phyloP scores from a whole-genome alignment of 2,113 vertebrate genomes.

The Butastur rufipennis region DNA sequence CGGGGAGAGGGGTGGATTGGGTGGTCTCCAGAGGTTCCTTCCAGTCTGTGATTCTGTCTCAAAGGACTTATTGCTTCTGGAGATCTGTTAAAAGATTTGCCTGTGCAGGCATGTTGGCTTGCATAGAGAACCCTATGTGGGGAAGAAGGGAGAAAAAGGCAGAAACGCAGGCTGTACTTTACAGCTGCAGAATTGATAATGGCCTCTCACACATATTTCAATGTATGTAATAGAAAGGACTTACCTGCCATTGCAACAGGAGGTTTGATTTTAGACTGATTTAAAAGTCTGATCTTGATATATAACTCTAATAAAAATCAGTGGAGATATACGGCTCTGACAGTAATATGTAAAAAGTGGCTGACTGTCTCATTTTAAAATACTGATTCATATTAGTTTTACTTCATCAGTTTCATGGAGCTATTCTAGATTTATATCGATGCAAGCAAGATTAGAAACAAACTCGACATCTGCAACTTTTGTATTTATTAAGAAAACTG shows the following conservation, averaged over 20 bases:
- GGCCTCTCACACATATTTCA: neutral
- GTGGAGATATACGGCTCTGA: neutral
- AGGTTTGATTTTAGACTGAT: neutral
- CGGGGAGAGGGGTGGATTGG: neutral
- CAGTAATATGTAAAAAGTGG: neutral
- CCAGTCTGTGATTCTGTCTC: neutral
- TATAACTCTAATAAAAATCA: neutral
- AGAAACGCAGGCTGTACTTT: neutral
- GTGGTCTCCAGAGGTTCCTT: neutral
- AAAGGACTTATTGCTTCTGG: neutral
- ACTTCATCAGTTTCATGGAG: neutral
- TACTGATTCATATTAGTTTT: slow-evolving; percentile 20
- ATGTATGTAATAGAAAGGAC: neutral
- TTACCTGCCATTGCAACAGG: neutral
- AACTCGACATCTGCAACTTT: neutral
- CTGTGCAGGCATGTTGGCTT: neutral
- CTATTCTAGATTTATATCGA: neutral
- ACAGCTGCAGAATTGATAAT: neutral
- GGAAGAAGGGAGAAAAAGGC: neutral
- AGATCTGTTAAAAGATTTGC: neutral
- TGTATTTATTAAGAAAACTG: neutral
- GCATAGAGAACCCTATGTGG: accelerated
- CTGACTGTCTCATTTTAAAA: neutral
- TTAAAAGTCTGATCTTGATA: neutral
- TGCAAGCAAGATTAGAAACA: neutral